A percentile compares a stretch with the other conserved stretches of the same genome.
Evolutionary conservation across 1,140 invertebrate genomes (phyloP).

Genomic region (Potamilus streckersoni): DNA sequence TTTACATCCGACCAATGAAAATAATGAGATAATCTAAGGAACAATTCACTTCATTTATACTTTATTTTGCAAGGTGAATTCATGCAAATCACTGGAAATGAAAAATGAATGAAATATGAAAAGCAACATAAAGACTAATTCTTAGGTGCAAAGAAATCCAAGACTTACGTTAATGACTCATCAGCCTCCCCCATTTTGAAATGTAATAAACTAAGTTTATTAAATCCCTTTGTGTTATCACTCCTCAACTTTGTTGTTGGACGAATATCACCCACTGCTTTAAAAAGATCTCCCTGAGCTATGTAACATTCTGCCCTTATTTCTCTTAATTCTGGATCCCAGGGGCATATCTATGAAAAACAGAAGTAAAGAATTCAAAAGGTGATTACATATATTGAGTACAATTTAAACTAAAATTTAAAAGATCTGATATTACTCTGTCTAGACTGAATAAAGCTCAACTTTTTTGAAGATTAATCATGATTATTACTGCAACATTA

Average conservation of each 20-base stretch:
- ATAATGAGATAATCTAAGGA: not conserved
- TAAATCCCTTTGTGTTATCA: slow-evolving; percentile 92
- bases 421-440: not conserved
- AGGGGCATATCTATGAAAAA: slow-evolving; percentile 79
- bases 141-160: not conserved
- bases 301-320: slow-evolving; percentile 88
- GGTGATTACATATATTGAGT: not conserved
- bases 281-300: slow-evolving; percentile 81
- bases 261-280: slow-evolving; percentile 91
- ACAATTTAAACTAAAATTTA: not conserved
- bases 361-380: slow-evolving; percentile 2
- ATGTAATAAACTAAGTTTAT: slow-evolving; percentile 84
- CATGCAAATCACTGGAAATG: not conserved
- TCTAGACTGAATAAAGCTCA: not conserved
- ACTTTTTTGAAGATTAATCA: too few species aligned
- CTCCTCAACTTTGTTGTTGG: slow-evolving; percentile 89
- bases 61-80: not conserved
- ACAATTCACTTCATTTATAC: not conserved
- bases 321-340: slow-evolving; percentile 86
- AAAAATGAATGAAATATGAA: not conserved
- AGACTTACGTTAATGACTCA: slow-evolving; percentile 84
- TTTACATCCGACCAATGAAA: not conserved
- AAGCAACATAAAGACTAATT: not conserved
- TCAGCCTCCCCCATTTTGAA: slow-evolving; percentile 93
- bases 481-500: too few species aligned